Conservation (phyloP, 2,888 invertebrate genomes). For the Trissolcus japonicus region DNA sequence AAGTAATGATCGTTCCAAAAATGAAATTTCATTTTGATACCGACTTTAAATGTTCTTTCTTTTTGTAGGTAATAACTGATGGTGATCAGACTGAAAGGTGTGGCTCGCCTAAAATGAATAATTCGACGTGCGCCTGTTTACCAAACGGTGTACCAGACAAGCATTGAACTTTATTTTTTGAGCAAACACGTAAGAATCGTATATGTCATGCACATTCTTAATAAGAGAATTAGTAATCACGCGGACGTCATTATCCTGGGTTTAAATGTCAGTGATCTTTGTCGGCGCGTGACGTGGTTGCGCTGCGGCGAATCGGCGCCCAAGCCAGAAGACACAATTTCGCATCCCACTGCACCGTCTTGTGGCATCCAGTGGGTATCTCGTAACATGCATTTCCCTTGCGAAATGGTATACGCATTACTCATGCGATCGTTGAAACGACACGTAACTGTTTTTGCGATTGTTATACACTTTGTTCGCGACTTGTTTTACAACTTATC, state of each 20-base stretch:
- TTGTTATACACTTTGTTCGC: conserved; percentile 29
- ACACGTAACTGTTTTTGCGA: conserved; percentile 32
- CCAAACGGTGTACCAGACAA: no score
- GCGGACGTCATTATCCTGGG: conserved; percentile 64
- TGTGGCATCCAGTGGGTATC: conserved; percentile 43
- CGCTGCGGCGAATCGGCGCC: conserved; percentile 15
- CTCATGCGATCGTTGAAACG: conserved; percentile 43
- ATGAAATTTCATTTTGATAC: no score
- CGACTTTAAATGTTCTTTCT: no score
- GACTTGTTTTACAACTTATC: conserved; percentile 6
- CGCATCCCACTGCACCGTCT: conserved; percentile 19
- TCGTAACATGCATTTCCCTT: conserved; percentile 48
- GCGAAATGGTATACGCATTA: conserved; percentile 43
- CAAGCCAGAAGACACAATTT: conserved; percentile 42
- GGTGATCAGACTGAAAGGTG: no score
- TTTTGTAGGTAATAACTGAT: no score
- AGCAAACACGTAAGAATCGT: neutral
- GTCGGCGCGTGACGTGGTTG: conserved; percentile 35
- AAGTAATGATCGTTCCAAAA: no score
- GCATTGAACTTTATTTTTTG: no score
- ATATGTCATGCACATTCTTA: conserved; percentile 24
- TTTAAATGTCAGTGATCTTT: conserved; percentile 69
- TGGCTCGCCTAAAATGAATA: no score
- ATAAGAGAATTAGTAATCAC: conserved; percentile 61
- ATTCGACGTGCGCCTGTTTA: no score